Conservation (phyloP, 1,140 invertebrate species). For the Pollicipes pollicipes region DNA sequence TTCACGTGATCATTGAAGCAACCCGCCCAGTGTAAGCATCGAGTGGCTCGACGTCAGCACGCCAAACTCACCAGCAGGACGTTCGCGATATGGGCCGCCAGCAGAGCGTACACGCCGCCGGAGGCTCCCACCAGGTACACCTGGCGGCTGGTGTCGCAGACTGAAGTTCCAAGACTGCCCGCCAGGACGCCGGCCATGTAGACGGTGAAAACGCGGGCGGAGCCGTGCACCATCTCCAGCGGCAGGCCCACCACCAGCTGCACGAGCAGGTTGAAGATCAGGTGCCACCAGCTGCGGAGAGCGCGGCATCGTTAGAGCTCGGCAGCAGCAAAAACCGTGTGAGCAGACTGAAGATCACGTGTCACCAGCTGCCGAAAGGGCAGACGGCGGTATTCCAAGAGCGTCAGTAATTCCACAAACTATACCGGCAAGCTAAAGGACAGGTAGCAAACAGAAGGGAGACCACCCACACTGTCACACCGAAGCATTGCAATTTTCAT, state of each 20-base stretch:
- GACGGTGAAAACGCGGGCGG: slow-evolving; percentile 65
- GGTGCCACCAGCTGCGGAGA: slow-evolving; percentile 71
- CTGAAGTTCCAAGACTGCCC: slow-evolving; percentile 75
- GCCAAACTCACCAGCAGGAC: slow-evolving; percentile 47
- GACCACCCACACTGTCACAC: too few relatives aligned
- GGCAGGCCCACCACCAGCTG: slow-evolving; percentile 79
- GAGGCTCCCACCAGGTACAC: slow-evolving; percentile 85
- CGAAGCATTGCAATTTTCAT: too few relatives aligned
- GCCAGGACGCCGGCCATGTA: slow-evolving; percentile 87
- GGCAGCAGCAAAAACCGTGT: too few relatives aligned
- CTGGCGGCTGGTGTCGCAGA: slow-evolving; percentile 64
- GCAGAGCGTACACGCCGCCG: slow-evolving; percentile 71
- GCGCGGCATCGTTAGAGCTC: slow-evolving; percentile 23
- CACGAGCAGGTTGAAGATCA: slow-evolving; percentile 83
- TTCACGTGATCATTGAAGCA: too few relatives aligned
- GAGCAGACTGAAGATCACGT: too few relatives aligned
- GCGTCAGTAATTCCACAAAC: too few relatives aligned
- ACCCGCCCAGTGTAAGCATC: too few relatives aligned
- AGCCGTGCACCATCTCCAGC: slow-evolving; percentile 93
- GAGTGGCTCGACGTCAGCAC: too few relatives aligned
- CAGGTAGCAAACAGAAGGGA: too few relatives aligned
- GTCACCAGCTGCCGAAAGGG: too few relatives aligned
- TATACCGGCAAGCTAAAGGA: too few relatives aligned
- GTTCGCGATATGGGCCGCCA: slow-evolving; percentile 86
- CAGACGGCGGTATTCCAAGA: too few relatives aligned